A percentile compares a stretch with the other conserved stretches of the same genome.
phyloP scores from a whole-genome alignment of 2,113 vertebrate genomes.

The Cavia porcellus region DNA sequence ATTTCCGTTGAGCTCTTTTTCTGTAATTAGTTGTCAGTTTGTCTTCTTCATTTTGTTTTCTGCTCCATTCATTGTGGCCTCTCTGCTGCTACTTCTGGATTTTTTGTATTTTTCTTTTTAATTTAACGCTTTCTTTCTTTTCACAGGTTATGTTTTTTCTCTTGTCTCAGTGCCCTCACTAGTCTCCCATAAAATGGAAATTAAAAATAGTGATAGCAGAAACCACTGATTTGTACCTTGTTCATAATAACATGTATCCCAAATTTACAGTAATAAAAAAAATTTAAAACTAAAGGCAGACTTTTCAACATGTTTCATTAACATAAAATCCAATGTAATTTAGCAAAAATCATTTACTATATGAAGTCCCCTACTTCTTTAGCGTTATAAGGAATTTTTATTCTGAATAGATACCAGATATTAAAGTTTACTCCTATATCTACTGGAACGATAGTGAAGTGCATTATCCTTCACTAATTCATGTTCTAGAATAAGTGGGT shows the following conservation, averaged over 20 bases:
- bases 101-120: background rate
- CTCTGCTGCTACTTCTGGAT: too few species aligned
- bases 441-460: background rate
- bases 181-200: background rate
- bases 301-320: slow-evolving; percentile 14
- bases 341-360: background rate
- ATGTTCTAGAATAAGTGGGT: background rate
- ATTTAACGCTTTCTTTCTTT: background rate
- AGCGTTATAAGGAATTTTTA: background rate
- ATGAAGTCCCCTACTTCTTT: background rate
- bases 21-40: too few species aligned
- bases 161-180: background rate
- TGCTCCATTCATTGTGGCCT: too few species aligned
- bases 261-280: background rate
- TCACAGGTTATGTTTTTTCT: background rate
- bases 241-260: background rate
- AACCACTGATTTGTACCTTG: background rate
- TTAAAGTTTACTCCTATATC: background rate
- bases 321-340: background rate
- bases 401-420: background rate
- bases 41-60: too few species aligned
- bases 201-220: background rate
- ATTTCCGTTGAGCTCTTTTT: too few species aligned
- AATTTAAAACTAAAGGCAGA: background rate
- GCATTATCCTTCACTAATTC: background rate